A percentile compares a stretch with the other conserved stretches of the same genome.
phyloP scores from a whole-genome alignment of 2,888 invertebrate species.

The Euphydryas editha region DNA sequence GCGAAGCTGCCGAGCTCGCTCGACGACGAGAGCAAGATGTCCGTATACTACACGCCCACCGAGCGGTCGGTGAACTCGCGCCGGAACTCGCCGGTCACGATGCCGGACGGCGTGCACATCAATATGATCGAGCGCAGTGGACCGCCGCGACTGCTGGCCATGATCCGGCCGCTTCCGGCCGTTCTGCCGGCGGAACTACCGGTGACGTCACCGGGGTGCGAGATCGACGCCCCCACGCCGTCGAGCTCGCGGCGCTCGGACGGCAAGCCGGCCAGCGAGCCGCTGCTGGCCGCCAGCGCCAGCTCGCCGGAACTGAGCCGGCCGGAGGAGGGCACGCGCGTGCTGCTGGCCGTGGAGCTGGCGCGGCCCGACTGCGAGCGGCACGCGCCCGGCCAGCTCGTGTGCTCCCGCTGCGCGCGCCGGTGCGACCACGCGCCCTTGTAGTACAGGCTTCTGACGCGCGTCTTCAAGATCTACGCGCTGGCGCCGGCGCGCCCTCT shows the following conservation, averaged over 20 bases:
- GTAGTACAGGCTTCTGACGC: conserved; percentile 80
- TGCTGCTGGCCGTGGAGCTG: conserved; percentile 75
- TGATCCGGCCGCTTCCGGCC: conserved; percentile 63
- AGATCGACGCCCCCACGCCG: conserved; percentile 51
- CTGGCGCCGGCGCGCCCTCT: conserved; percentile 62
- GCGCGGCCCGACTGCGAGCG: conserved; percentile 53
- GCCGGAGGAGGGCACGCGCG: conserved; percentile 50
- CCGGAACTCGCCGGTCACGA: conserved; percentile 68
- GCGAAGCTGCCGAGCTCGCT: conserved; percentile 77
- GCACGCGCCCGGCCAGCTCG: conserved; percentile 53
- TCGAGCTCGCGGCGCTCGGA: conserved; percentile 50
- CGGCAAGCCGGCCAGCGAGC: conserved; percentile 72
- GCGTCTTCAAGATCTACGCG: conserved; percentile 78
- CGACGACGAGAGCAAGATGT: conserved; percentile 87
- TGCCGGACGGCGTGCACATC: conserved; percentile 84
- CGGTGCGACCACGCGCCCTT: conserved; percentile 63
- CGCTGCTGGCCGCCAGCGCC: conserved; percentile 70
- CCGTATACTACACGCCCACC: conserved; percentile 92
- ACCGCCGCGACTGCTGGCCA: conserved; percentile 63
- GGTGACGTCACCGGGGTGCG: conserved; percentile 54
- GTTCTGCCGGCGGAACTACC: conserved; percentile 49
- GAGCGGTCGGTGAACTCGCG: conserved; percentile 85
- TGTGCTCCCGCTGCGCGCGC: conserved; percentile 59
- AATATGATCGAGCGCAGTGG: conserved; percentile 82
- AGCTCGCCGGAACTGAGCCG: conserved; percentile 76